Evolutionary conservation across 2,888 invertebrate genomes (phyloP), one percentile per base, ranked within the genome.

Genomic region (Caenorhabditis macrosperma): DNA sequence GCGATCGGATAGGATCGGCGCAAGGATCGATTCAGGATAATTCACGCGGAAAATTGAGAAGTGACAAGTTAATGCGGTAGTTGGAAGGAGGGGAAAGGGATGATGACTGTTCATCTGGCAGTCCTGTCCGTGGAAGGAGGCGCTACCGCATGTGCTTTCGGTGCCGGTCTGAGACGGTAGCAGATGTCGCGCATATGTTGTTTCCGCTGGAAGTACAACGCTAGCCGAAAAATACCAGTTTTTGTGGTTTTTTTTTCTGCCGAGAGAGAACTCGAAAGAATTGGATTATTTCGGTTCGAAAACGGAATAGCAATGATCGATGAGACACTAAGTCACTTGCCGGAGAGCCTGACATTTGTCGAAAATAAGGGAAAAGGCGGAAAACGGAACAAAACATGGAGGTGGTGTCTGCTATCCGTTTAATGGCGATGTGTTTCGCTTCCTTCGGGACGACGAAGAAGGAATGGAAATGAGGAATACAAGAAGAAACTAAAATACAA

Each of bases 61-160:
- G 74, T 74, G 74, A 74, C 74, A 74, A 63, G 74, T 74, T 64
- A 74, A 74, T 74, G 54, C 55, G 74, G 50, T 64, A 72, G 60
- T 71, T 61, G 61, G 26, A 26, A 28, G 26, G 6, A 10, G 5
- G 44, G 44, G 20, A 5, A 38, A 12, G 38, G 44, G 20, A 20
- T 44, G 44, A 44, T 3, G 44, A 44, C 44, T 44, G 44, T 44
- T 44, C n/a, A 17, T 24, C 48, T 48, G 48, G 3, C 24, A 10
- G 48, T 48, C 48, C 48, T 48, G 12, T 5, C n/a, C 17, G 17
- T 44, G 6, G 5, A 17, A 2, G 5, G 3, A 2, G 17, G 44
- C 17, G 17, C 44, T n/a, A 10, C 20, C n/a, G 17, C 17, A 17
- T 17, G n/a, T 17, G 44, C 44, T 44, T 44, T n/a, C 20, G 44